A percentile compares a stretch with the other conserved stretches of the same genome.
Conservation (phyloP, 2,797 vertebrate species). For the Acropternis orthonyx region DNA sequence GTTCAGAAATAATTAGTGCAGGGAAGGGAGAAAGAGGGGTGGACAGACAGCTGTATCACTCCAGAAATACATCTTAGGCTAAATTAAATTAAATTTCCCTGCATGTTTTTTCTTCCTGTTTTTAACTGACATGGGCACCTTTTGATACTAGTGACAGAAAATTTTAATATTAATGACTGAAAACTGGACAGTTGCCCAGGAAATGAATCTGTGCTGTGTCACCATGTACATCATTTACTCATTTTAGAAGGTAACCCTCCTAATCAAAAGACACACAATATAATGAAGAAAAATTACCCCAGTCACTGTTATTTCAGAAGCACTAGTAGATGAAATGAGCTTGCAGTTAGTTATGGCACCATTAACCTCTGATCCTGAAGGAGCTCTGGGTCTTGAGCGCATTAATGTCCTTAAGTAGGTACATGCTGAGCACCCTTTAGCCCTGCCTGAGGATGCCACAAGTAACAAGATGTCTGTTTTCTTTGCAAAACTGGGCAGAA, state of each 20-base stretch:
- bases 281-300: slow-evolving; percentile 38
- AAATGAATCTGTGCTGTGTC: neutral
- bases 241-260: neutral
- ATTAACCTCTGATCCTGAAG: slow-evolving; percentile 7
- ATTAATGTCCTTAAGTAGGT: neutral
- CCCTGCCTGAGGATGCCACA: neutral
- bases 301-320: neutral
- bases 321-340: neutral
- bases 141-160: slow-evolving; percentile 11
- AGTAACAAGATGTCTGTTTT: fast-evolving
- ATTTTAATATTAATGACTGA: neutral
- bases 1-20: neutral
- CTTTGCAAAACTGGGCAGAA: neutral
- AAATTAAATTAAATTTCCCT: neutral
- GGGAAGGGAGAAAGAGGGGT: neutral
- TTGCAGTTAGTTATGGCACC: neutral
- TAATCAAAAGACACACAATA: neutral
- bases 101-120: neutral
- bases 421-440: neutral
- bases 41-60: neutral
- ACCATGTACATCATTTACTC: neutral
- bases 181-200: slow-evolving; percentile 35
- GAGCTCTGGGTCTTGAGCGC: neutral
- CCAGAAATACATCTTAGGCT: neutral
- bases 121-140: slow-evolving; percentile 1